Evolutionary conservation across 2,888 invertebrate species (phyloP).

Genomic region (Harmothoe impar): DNA sequence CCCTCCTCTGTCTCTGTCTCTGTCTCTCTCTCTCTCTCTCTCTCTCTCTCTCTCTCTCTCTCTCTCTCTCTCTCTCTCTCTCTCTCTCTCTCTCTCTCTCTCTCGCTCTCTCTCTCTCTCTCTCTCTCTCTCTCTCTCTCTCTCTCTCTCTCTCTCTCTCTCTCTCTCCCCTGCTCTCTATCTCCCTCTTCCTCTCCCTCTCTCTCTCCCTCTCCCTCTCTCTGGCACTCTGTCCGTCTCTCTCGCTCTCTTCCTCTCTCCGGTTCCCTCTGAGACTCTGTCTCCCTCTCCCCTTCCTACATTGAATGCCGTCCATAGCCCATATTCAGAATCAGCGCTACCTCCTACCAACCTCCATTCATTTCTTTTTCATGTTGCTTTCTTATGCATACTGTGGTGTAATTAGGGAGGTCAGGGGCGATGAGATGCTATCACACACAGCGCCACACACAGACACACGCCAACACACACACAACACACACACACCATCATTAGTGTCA

Average conservation of each 20-base stretch:
- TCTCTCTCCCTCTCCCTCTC: neutral
- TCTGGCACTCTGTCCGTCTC: neutral
- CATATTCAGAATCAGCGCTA: no score
- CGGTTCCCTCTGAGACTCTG: neutral
- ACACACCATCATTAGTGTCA: neutral
- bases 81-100: conserved; percentile 5
- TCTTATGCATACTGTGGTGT: no score
- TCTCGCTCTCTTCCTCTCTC: neutral
- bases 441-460: conserved; percentile 9
- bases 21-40: neutral
- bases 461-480: no score
- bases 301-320: neutral
- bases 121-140: neutral
- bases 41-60: neutral
- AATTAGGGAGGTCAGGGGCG: no score
- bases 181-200: neutral
- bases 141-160: conserved; percentile 18
- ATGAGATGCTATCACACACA: neutral
- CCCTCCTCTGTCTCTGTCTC: neutral
- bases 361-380: no score
- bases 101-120: neutral
- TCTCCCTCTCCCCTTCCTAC: neutral
- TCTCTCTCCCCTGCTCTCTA: neutral
- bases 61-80: neutral
- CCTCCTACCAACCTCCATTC: no score